A percentile compares a stretch with the other conserved stretches of the same genome.
phyloP scores from a whole-genome alignment of 2,113 vertebrate species.

The Scopus umbretta region DNA sequence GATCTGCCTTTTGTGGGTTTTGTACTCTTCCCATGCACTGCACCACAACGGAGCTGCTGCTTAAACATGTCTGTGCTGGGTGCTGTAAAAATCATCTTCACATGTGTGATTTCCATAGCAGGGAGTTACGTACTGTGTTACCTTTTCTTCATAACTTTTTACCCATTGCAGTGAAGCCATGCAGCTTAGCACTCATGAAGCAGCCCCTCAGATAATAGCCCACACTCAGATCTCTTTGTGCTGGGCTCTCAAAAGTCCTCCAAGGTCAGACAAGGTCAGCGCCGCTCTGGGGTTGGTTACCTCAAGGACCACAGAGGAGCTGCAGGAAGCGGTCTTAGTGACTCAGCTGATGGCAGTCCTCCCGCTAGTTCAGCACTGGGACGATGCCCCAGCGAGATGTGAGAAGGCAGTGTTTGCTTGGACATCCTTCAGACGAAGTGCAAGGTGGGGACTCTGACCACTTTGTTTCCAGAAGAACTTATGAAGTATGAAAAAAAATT shows the following conservation, averaged over 20 bases:
- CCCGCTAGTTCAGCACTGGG: background rate
- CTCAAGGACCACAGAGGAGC: background rate
- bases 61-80: background rate
- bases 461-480: background rate
- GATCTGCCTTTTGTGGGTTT: background rate
- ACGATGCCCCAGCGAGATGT: accelerated
- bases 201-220: background rate
- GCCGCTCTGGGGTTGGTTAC: accelerated
- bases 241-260: background rate
- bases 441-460: background rate
- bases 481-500: background rate
- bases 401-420: background rate
- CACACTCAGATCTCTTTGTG: background rate
- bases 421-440: background rate
- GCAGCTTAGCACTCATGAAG: background rate
- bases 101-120: background rate
- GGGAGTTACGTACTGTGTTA: background rate
- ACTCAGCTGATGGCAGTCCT: background rate
- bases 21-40: background rate
- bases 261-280: background rate
- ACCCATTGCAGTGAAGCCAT: background rate
- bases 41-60: background rate
- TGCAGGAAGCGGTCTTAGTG: background rate
- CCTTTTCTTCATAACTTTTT: background rate
- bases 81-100: background rate